Base-by-base conservation (phyloP, 2,797 vertebrate genomes). In the Oreochromis grahami region DNA sequence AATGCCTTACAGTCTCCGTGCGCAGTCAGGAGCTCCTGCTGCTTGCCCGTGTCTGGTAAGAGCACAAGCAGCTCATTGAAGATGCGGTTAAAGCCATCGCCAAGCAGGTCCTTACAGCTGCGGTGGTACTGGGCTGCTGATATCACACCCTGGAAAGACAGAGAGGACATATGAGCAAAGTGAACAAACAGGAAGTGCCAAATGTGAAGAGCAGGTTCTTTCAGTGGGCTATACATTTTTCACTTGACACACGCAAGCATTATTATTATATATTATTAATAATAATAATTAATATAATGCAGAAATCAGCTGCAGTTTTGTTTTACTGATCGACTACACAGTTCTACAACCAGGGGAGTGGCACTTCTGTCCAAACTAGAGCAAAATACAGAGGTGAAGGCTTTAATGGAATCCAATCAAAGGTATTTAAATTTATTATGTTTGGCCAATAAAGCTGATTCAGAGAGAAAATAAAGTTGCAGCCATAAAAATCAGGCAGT, bases 11-110 rank as follows among this genome's bases (percentile, higher is more conserved):
- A 96, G 93, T 98, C 97, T 1, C 95, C 94, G 76, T 99, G 98
- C 6, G 98, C 98, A 1, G 95, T 95, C 76, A 99, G 97, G 78
- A 99, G 97, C 94, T 99, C 98, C 94, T 99, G 98, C 93, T 99
- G 99, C 92, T 99, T 99, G 52, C 85, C 92, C 0, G 97, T 98
- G 95, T 99, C 99, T 0, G 99, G 99, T 78, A 99, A 87, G n/a
- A 99, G 95, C 70, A 99, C 98, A 92, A 99, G 91, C 87, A 99
- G 94, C 96, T 99, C 99, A 0, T 96, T 98, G 88, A 99, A 99
- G 87, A 99, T 97, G 89, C 97, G 95, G 95, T 86, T 97, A 80
- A 98, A 99, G 96, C 98, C 96, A 1, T 98, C 97, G 1, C 98
- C 98, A 0, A 99, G 97, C 83, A 99, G 96, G 5, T 98, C 97